Percentiles rank a stretch among this genome's conserved stretches.
Conservation (phyloP, 2,797 vertebrate species). For the Syndactyla subalaris region DNA sequence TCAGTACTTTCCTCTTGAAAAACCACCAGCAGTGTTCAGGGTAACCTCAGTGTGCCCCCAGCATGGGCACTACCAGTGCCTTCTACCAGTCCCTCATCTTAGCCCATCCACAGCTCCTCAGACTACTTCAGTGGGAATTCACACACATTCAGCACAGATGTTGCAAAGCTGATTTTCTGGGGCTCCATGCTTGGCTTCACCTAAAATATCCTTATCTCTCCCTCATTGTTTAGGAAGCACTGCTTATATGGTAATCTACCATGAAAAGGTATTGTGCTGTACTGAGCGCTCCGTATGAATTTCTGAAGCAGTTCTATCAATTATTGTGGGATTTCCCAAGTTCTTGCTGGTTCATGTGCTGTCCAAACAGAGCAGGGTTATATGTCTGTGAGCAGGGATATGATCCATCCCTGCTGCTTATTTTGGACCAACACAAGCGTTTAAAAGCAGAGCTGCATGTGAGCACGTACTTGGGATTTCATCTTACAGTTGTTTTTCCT, state of each 20-base stretch:
- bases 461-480: neutral
- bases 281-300: neutral
- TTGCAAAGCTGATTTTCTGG: neutral
- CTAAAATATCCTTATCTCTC: neutral
- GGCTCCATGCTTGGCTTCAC: neutral
- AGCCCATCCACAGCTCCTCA: neutral
- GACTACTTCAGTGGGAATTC: neutral
- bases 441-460: neutral
- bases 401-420: neutral
- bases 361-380: neutral
- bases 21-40: rapidly evolving
- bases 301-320: neutral
- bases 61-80: neutral
- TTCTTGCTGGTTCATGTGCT: neutral
- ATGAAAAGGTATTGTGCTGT: neutral
- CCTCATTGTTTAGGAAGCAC: neutral
- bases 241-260: neutral
- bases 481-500: neutral
- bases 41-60: neutral
- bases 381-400: neutral
- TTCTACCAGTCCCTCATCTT: neutral
- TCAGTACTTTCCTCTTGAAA: neutral
- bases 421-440: rapidly evolving
- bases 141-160: neutral
- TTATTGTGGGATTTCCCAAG: neutral